phyloP scores from a whole-genome alignment of 2,888 invertebrate species.

The Eupsilia transversa region DNA sequence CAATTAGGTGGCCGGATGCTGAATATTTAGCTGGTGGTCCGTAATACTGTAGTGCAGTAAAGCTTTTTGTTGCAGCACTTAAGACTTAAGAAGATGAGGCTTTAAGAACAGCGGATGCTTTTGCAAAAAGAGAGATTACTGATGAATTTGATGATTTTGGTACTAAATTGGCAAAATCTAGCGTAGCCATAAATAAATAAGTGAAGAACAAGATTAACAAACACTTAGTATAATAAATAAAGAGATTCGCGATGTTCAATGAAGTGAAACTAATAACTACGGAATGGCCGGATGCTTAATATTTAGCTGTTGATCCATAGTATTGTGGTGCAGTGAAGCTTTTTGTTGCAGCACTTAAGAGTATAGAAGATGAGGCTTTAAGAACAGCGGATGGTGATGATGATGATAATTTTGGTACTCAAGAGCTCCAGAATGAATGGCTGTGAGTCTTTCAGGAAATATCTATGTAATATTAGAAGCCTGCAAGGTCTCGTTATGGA shows the following conservation, averaged over 20 bases:
- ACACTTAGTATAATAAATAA: conserved; percentile 51
- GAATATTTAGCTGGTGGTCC: conserved; percentile 36
- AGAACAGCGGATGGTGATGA: not conserved
- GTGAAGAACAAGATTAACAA: conserved; percentile 11
- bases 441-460: too few species aligned
- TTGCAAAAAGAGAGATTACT: not conserved
- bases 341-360: conserved; percentile 32
- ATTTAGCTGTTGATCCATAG: conserved; percentile 24
- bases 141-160: not conserved
- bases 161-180: not conserved
- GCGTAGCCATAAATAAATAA: not conserved
- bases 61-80: conserved; percentile 40
- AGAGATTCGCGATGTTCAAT: conserved; percentile 43
- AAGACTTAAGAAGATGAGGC: not conserved
- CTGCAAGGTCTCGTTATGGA: too few species aligned
- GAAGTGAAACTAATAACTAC: conserved; percentile 51
- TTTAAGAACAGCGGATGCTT: not conserved
- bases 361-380: not conserved
- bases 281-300: conserved; percentile 52
- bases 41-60: conserved; percentile 9
- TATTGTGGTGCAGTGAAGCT: conserved; percentile 21
- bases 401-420: not conserved
- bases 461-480: not conserved
- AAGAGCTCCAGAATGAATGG: not conserved
- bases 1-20: conserved; percentile 59